Evolutionary conservation across 2,113 vertebrate species (phyloP).

Genomic region (Halcyon senegalensis): DNA sequence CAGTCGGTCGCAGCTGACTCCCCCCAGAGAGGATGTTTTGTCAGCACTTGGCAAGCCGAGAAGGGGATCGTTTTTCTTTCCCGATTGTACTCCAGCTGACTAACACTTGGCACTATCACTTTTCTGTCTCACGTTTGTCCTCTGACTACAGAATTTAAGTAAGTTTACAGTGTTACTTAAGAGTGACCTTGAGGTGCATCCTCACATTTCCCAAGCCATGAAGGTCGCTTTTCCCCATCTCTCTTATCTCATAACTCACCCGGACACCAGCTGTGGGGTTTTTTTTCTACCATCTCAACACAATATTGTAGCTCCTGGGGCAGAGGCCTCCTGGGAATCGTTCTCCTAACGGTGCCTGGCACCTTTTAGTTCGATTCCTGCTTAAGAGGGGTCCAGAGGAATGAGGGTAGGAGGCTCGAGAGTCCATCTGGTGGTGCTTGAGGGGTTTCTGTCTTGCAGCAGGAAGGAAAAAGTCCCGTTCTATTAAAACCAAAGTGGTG

Average conservation of each 20-base stretch:
- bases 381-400: background rate
- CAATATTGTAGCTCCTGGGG: rapidly evolving
- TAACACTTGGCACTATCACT: background rate
- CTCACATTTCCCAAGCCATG: background rate
- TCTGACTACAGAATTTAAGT: background rate
- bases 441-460: background rate
- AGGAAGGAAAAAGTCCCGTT: background rate
- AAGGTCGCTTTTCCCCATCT: background rate
- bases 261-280: rapidly evolving
- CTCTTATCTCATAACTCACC: background rate
- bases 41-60: background rate
- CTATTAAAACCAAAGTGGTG: background rate
- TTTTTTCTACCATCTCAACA: background rate
- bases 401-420: background rate
- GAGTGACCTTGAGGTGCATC: background rate
- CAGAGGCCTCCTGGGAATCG: background rate
- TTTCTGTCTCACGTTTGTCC: background rate
- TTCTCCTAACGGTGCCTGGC: background rate
- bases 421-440: background rate
- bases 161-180: background rate
- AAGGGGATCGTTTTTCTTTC: no score
- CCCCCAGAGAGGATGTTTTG: background rate
- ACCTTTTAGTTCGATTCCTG: background rate
- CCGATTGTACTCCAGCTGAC: background rate
- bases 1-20: rapidly evolving